Percentiles rank a stretch among this genome's conserved stretches.
Conservation (phyloP, 1,140 invertebrate genomes). For the Galendromus occidentalis region DNA sequence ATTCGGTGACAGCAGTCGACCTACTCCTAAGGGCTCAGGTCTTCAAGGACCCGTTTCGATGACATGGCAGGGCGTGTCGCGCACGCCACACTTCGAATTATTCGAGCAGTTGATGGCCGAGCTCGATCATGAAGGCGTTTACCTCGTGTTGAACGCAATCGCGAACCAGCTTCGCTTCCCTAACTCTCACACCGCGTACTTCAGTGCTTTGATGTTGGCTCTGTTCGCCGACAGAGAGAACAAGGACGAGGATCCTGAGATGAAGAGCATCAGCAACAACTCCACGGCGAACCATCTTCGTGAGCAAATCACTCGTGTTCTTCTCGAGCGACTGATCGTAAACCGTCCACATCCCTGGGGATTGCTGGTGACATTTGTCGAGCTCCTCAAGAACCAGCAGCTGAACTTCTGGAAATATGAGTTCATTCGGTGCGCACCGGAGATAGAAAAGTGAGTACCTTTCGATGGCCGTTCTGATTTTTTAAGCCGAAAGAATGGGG, state of each 20-base stretch:
- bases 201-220: slow-evolving; percentile 87
- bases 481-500: background rate
- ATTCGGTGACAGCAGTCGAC: slow-evolving; percentile 34
- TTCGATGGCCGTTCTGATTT: background rate
- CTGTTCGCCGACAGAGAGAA: slow-evolving; percentile 59
- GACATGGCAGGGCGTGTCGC: slow-evolving; percentile 17
- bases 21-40: background rate
- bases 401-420: slow-evolving; percentile 99
- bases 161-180: slow-evolving; percentile 96
- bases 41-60: background rate
- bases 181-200: slow-evolving; percentile 98
- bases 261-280: background rate
- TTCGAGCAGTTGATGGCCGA: slow-evolving; percentile 96
- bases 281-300: slow-evolving; percentile 66
- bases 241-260: background rate
- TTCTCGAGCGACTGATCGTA: slow-evolving; percentile 87
- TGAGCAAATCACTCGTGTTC: slow-evolving; percentile 56
- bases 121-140: slow-evolving; percentile 80
- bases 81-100: slow-evolving; percentile 88
- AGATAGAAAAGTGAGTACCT: slow-evolving; percentile 77
- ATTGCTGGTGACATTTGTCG: slow-evolving; percentile 91
- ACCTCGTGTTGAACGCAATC: slow-evolving; percentile 92
- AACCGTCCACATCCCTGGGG: slow-evolving; percentile 99
- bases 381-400: slow-evolving; percentile 93
- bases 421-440: slow-evolving; percentile 94